Percentiles rank a stretch among this genome's conserved stretches.
phyloP scores from a whole-genome alignment of 2,113 vertebrate species.

The Columba livia region DNA sequence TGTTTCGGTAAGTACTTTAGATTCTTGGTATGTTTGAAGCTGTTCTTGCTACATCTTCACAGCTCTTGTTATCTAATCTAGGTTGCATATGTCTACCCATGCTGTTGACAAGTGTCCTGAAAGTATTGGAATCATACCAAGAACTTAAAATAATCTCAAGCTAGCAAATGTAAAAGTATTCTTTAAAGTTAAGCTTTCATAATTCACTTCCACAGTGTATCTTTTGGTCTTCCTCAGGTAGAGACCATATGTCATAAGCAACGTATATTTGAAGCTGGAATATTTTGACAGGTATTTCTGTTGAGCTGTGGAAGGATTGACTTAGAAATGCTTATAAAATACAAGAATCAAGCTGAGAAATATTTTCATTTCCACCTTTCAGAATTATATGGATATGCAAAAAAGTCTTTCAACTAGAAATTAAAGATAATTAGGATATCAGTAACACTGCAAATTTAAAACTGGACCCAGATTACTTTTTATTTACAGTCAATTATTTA shows the following conservation, averaged over 20 bases:
- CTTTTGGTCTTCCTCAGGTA: not conserved
- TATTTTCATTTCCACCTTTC: not conserved
- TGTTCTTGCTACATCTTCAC: slow-evolving; percentile 3
- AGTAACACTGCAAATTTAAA: not conserved
- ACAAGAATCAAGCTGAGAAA: not conserved
- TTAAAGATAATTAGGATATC: not conserved
- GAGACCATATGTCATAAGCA: not conserved
- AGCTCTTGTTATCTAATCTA: not conserved
- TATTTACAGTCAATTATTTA: not conserved
- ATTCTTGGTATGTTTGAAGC: not conserved
- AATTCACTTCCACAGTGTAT: not conserved
- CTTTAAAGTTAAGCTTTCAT: not conserved
- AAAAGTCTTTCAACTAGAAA: not conserved
- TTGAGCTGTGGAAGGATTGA: not conserved
- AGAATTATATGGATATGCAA: not conserved
- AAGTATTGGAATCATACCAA: slow-evolving; percentile 25
- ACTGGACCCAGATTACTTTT: not conserved
- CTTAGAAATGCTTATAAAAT: slow-evolving; percentile 15
- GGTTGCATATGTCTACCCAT: not conserved
- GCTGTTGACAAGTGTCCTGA: slow-evolving; percentile 16
- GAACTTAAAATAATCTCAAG: slow-evolving; percentile 2
- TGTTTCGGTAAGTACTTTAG: not conserved
- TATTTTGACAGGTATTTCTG: not conserved
- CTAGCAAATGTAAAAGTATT: not conserved
- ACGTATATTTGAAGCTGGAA: not conserved